Percentiles rank a stretch among this genome's conserved stretches.
Evolutionary conservation across 2,113 vertebrate species (phyloP).

Genomic region (Redunca redunca): DNA sequence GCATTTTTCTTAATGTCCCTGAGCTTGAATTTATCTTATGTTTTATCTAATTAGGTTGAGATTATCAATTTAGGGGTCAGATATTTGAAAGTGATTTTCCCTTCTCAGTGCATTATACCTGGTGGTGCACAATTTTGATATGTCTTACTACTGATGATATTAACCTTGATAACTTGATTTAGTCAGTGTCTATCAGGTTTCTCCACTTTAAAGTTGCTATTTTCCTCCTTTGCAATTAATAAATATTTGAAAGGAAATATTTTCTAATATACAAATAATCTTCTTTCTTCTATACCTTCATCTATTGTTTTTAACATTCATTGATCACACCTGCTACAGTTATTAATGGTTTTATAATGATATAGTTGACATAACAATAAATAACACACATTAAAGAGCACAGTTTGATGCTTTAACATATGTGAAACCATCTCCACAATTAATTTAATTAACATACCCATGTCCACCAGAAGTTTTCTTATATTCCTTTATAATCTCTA

Average conservation of each 20-base stretch:
- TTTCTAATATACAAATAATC: neutral
- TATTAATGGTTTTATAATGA: neutral
- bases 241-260: conserved; percentile 11
- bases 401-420: neutral
- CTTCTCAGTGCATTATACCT: neutral
- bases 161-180: neutral
- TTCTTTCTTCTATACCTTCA: neutral
- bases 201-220: neutral
- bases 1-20: neutral
- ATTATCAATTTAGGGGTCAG: neutral
- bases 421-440: neutral
- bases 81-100: neutral
- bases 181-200: neutral
- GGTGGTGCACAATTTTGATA: neutral
- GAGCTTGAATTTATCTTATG: neutral
- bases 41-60: neutral
- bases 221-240: neutral
- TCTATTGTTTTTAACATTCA: neutral
- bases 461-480: neutral
- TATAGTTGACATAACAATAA: neutral
- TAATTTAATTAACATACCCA: neutral
- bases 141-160: neutral
- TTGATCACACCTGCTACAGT: neutral
- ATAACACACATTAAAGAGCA: neutral
- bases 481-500: neutral